A percentile compares a stretch with the other conserved stretches of the same genome.
Evolutionary conservation across 2,888 invertebrate species (phyloP).

Genomic region (Amblyjoppa fuscipennis): DNA sequence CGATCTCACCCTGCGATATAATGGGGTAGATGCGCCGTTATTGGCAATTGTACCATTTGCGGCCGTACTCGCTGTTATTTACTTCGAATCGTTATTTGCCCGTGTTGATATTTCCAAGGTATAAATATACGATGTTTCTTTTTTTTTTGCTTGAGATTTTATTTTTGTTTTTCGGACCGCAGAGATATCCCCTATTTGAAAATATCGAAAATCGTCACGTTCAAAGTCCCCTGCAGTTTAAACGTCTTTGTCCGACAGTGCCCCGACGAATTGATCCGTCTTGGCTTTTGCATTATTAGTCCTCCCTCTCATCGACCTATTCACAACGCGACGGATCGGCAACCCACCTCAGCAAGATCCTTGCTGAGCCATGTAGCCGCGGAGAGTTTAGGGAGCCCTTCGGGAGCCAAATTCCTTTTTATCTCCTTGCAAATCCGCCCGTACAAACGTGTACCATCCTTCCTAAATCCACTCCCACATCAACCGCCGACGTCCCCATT

Average conservation of each 20-base stretch:
- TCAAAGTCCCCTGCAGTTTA: background rate
- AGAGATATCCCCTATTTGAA: background rate
- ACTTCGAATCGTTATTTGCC: too few species aligned
- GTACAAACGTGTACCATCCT: constrained; percentile 8
- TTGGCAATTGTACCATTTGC: background rate
- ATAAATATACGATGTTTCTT: too few species aligned
- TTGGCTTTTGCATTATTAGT: background rate
- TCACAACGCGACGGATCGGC: background rate
- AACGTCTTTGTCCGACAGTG: background rate
- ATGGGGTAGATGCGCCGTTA: background rate
- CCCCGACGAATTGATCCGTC: background rate
- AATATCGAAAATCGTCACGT: background rate
- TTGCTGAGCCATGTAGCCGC: constrained; percentile 46
- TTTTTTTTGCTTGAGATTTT: too few species aligned
- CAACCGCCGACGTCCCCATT: constrained; percentile 30
- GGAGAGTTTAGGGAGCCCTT: constrained; percentile 50
- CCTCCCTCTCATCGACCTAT: constrained; percentile 33
- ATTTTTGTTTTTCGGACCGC: background rate
- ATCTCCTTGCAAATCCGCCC: constrained; percentile 57
- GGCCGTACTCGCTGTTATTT: too few species aligned
- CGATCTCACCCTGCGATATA: background rate
- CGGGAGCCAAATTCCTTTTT: constrained; percentile 48
- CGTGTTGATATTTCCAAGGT: too few species aligned
- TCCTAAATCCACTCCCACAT: constrained; percentile 42
- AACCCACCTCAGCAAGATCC: constrained; percentile 15